These are phyloP conservation scores for Laothoe populi DNA, from an alignment of 2,888 invertebrate genomes.

Conservation along the genomic window DNA sequence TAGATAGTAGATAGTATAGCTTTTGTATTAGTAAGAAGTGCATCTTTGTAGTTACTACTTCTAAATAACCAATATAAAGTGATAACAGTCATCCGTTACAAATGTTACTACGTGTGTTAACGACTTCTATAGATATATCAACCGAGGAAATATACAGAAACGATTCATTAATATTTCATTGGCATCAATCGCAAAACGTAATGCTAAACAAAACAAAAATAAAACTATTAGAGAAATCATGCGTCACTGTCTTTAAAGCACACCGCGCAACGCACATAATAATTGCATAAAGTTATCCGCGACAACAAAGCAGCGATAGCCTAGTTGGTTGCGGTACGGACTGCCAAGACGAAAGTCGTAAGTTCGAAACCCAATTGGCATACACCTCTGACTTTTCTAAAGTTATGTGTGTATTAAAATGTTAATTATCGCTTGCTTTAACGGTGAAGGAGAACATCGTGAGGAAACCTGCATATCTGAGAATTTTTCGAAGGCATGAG, in stretches of 20 bases:
- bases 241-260: slow-evolving; percentile 40
- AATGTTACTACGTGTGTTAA: not conserved
- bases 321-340: too few relatives aligned
- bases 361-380: too few relatives aligned
- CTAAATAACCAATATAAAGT: not conserved
- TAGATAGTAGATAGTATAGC: too few relatives aligned
- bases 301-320: too few relatives aligned
- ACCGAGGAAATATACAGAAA: slow-evolving; percentile 42
- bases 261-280: not conserved
- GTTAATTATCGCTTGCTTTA: too few relatives aligned
- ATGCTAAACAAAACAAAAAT: slow-evolving; percentile 54
- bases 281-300: slow-evolving; percentile 1
- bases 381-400: too few relatives aligned
- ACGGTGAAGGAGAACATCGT: too few relatives aligned
- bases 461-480: too few relatives aligned
- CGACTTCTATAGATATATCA: slow-evolving; percentile 18
- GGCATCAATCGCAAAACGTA: slow-evolving; percentile 64
- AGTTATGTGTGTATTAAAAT: too few relatives aligned
- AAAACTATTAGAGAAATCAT: slow-evolving; percentile 54
- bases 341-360: too few relatives aligned
- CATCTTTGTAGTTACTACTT: not conserved
- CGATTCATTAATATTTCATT: slow-evolving; percentile 55
- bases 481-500: too few relatives aligned
- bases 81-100: not conserved
- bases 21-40: too few relatives aligned